These are phyloP conservation scores for Ceuthmochares aereus DNA, from an alignment of 2,113 vertebrate genomes.

Conservation along the genomic window DNA sequence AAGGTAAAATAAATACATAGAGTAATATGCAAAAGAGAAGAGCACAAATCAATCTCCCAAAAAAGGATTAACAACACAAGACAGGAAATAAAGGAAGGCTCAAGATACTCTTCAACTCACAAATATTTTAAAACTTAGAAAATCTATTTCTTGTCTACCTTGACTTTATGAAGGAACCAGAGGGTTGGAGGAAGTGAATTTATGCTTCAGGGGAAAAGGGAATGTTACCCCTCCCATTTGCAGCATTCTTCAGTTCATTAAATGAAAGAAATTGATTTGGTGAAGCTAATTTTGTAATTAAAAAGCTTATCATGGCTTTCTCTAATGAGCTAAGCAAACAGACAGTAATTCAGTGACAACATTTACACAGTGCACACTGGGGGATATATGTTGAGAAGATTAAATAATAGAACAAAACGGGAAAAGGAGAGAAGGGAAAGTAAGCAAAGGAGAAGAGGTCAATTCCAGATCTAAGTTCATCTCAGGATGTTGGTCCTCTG, in stretches of 20 bases:
- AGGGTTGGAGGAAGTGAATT: background rate
- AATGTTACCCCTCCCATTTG: conserved; percentile 52
- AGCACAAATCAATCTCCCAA: background rate
- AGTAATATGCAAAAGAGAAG: conserved; percentile 6
- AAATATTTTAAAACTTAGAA: background rate
- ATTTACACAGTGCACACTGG: conserved; percentile 74
- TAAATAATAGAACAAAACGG: conserved; percentile 69
- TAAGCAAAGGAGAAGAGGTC: conserved; percentile 10
- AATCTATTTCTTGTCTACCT: background rate
- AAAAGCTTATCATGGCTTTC: conserved; percentile 85
- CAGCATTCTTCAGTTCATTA: conserved; percentile 80
- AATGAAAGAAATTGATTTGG: conserved; percentile 82
- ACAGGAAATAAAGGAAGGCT: background rate
- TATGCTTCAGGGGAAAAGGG: conserved; percentile 17
- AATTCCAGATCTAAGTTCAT: background rate
- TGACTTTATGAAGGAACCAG: background rate
- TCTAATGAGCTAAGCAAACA: conserved; percentile 83
- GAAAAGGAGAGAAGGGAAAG: conserved; percentile 42
- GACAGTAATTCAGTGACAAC: conserved; percentile 82
- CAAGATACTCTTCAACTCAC: background rate
- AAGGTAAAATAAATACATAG: background rate
- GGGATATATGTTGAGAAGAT: conserved; percentile 73
- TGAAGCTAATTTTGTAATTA: conserved; percentile 85
- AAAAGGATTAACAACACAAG: background rate
- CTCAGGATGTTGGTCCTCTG: background rate